Evolutionary conservation across 2,797 vertebrate genomes (phyloP).

Genomic region (Acanthiza pusilla): DNA sequence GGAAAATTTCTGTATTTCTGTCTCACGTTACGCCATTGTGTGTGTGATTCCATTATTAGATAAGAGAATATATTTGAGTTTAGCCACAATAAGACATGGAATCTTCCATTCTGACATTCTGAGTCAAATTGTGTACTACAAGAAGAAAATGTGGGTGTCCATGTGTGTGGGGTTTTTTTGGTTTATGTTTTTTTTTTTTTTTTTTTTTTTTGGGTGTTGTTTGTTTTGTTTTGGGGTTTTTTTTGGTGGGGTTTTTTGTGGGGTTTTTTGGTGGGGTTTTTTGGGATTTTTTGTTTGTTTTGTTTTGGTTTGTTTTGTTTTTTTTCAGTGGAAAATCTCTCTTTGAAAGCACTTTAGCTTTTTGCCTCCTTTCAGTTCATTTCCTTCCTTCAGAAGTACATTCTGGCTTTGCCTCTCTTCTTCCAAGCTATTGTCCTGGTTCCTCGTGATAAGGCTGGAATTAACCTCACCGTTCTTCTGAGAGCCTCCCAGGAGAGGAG

Average conservation of each 20-base stretch:
- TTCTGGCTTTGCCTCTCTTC: not conserved
- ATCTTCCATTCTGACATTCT: not conserved
- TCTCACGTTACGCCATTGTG: not conserved
- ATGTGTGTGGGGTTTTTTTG: too few relatives aligned
- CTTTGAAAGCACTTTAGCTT: not conserved
- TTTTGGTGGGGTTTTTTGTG: not conserved
- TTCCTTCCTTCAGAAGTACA: not conserved
- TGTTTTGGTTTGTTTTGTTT: not conserved
- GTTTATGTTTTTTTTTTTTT: too few relatives aligned
- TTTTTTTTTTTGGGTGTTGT: too few relatives aligned
- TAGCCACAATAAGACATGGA: not conserved
- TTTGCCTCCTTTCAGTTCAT: not conserved
- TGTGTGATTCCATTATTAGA: not conserved
- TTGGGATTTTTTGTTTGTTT: too few relatives aligned
- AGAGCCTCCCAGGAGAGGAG: not conserved
- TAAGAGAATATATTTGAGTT: not conserved
- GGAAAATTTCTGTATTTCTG: not conserved
- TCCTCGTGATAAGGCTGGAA: conserved; percentile 25
- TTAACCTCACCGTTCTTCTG: not conserved
- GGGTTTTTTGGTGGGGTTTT: too few relatives aligned
- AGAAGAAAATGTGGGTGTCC: not conserved
- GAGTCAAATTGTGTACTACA: not conserved
- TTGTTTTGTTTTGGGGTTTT: too few relatives aligned
- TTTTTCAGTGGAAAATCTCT: not conserved
- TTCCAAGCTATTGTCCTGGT: not conserved